Percentiles rank a stretch among this genome's conserved stretches.
Conservation (phyloP, 2,113 vertebrate genomes). For the Eubucco bourcierii region DNA sequence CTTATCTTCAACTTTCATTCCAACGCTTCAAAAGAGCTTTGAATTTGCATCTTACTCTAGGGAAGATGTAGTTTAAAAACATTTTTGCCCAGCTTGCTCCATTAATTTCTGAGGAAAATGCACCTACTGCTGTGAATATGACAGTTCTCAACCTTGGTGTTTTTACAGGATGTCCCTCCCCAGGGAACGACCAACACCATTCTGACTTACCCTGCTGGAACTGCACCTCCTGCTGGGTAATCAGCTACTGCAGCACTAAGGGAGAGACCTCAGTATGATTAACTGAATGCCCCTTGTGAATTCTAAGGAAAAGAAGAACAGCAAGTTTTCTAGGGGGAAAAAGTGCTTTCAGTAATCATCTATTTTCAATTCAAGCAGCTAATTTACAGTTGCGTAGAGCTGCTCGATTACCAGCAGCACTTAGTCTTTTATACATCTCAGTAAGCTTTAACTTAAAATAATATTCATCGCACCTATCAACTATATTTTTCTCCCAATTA, state of each 20-base stretch:
- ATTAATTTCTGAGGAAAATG: constrained; percentile 86
- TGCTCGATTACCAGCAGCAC: constrained; percentile 78
- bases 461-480: constrained; percentile 80
- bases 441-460: constrained; percentile 80
- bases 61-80: constrained; percentile 84
- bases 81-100: constrained; percentile 82
- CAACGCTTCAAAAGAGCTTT: constrained; percentile 83
- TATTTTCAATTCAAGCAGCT: constrained; percentile 78
- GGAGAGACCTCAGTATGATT: constrained; percentile 62
- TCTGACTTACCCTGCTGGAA: constrained; percentile 77
- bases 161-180: constrained; percentile 83
- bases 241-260: constrained; percentile 62
- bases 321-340: constrained; percentile 17
- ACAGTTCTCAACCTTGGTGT: constrained; percentile 85
- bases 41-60: constrained; percentile 87
- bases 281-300: constrained; percentile 57
- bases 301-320: constrained; percentile 62
- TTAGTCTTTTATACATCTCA: constrained; percentile 74
- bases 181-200: constrained; percentile 75
- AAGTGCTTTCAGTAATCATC: constrained; percentile 67
- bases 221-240: constrained; percentile 75
- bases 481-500: constrained; percentile 81
- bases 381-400: constrained; percentile 51
- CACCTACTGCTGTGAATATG: constrained; percentile 84
- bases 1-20: constrained; percentile 83